Conservation (phyloP, 2,797 vertebrate species). For the Threskiornis aethiopicus region DNA sequence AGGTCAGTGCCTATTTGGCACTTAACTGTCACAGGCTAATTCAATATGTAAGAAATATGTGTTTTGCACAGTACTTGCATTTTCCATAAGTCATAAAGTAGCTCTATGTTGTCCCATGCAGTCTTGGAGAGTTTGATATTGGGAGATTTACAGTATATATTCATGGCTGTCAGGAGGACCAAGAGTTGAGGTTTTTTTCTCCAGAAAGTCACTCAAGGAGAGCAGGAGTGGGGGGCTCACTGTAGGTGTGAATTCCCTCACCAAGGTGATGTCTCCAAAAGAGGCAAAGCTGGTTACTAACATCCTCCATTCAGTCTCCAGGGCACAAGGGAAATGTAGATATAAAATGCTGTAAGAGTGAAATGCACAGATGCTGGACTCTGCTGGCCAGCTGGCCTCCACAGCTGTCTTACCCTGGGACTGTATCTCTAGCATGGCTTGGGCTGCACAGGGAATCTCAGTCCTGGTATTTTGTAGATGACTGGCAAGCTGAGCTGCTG, state of each 20-base stretch:
- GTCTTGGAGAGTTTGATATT: neutral
- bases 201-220: neutral
- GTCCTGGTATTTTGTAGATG: neutral
- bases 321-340: neutral
- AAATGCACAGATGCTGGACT: neutral
- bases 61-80: neutral
- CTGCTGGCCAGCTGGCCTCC: too few relatives aligned
- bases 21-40: neutral
- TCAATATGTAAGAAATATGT: neutral
- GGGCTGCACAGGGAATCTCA: neutral
- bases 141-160: neutral
- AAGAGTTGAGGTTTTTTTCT: neutral
- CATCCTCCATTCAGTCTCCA: neutral
- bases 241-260: neutral
- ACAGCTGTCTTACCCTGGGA: neutral
- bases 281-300: neutral
- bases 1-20: neutral
- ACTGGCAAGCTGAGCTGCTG: neutral
- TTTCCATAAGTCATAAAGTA: neutral
- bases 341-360: neutral
- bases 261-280: neutral
- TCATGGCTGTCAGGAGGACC: neutral
- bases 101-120: neutral
- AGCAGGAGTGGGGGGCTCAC: neutral
- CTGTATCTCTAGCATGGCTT: neutral